Evolutionary conservation across 2,113 vertebrate species (phyloP).

Genomic region (Hydrochoerus hydrochaeris): DNA sequence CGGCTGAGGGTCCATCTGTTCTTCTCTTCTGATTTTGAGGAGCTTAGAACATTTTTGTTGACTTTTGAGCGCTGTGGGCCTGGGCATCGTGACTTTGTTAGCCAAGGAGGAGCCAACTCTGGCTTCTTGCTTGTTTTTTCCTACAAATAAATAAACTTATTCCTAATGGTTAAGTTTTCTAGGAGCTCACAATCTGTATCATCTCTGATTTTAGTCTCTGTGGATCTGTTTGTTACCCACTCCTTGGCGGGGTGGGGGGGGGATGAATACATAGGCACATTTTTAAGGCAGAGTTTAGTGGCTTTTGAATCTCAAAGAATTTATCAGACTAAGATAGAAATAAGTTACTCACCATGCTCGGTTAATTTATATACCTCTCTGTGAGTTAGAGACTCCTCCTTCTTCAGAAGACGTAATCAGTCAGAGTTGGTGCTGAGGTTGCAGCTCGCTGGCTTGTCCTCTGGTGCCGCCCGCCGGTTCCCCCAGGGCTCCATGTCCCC

Average conservation of each 20-base stretch:
- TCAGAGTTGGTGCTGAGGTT: background rate
- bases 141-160: background rate
- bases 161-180: background rate
- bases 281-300: constrained; percentile 29
- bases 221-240: background rate
- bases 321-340: constrained; percentile 17
- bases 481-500: background rate
- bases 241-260: background rate
- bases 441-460: background rate
- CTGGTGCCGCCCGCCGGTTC: background rate
- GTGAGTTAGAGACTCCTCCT: background rate
- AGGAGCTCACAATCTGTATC: background rate
- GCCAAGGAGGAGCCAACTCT: background rate
- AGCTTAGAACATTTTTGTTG: background rate
- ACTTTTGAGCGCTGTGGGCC: background rate
- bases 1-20: background rate
- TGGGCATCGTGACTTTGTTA: accelerated
- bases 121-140: background rate
- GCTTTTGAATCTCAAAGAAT: background rate
- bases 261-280: background rate
- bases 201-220: background rate
- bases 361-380: background rate
- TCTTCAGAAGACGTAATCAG: background rate
- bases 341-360: background rate
- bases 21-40: background rate